Percentiles rank a stretch among this genome's conserved stretches.
Conservation (phyloP, 1,140 invertebrate species). For the Anastatus disparis region DNA sequence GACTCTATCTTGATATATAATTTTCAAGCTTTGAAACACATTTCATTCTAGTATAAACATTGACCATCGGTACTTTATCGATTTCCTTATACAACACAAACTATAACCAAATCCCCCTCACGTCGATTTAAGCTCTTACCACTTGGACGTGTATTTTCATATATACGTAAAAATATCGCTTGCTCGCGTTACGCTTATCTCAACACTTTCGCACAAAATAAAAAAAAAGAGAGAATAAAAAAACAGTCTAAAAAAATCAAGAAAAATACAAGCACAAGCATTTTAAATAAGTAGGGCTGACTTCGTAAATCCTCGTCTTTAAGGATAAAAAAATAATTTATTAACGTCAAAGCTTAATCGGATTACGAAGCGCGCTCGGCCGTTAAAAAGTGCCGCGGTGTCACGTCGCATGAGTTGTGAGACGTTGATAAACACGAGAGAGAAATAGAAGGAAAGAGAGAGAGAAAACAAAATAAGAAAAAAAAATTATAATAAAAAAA, state of each 20-base stretch:
- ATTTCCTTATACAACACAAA: not conserved
- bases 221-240: not conserved
- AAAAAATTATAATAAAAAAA: not conserved
- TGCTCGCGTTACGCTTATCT: too few species aligned
- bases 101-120: not conserved
- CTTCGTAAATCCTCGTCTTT: conserved; percentile 10
- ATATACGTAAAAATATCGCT: not conserved
- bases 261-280: not conserved
- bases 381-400: conserved; percentile 54
- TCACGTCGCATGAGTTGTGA: conserved; percentile 47
- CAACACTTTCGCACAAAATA: too few species aligned
- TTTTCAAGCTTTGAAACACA: too few species aligned
- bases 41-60: not conserved
- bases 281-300: conserved; percentile 21
- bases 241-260: not conserved
- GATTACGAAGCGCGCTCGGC: conserved; percentile 30
- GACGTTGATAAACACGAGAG: conserved; percentile 45
- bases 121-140: too few species aligned
- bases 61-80: not conserved
- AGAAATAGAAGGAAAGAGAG: not conserved
- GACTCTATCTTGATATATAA: too few species aligned
- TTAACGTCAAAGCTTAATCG: conserved; percentile 37
- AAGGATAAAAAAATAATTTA: conserved; percentile 30
- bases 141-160: not conserved
- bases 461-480: not conserved